These are phyloP conservation scores for Glyptemys insculpta DNA, from an alignment of 2,797 vertebrate genomes.

Conservation along the genomic window DNA sequence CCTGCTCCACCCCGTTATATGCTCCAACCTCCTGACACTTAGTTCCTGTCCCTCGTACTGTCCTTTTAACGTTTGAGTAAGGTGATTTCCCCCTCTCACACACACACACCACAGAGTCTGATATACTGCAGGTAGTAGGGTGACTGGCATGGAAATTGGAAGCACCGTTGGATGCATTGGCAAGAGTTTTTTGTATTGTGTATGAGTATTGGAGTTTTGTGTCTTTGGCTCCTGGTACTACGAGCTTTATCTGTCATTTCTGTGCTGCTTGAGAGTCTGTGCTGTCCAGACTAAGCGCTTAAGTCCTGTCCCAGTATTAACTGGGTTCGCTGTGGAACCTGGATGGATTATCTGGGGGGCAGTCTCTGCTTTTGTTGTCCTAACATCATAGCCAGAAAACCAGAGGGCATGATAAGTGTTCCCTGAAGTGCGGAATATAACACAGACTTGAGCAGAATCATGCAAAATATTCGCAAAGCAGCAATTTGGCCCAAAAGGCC, in stretches of 20 bases:
- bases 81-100: background rate
- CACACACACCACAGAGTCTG: background rate
- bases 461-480: background rate
- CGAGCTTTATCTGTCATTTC: background rate
- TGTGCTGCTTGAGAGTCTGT: background rate
- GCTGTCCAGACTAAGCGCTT: background rate
- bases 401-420: rapidly evolving
- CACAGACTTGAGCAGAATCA: rapidly evolving
- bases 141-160: background rate
- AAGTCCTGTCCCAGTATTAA: background rate
- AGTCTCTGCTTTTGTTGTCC: background rate
- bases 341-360: background rate
- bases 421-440: background rate
- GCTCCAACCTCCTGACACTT: background rate
- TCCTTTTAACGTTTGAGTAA: background rate
- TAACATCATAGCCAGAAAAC: background rate
- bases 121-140: background rate
- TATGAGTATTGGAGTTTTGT: background rate
- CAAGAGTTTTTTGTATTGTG: background rate
- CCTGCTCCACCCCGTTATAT: background rate
- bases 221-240: background rate
- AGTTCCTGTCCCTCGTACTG: background rate
- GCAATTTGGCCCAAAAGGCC: rapidly evolving
- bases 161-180: background rate
- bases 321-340: background rate